Conservation (phyloP, 2,113 vertebrate species). For the Heptranchias perlo region DNA sequence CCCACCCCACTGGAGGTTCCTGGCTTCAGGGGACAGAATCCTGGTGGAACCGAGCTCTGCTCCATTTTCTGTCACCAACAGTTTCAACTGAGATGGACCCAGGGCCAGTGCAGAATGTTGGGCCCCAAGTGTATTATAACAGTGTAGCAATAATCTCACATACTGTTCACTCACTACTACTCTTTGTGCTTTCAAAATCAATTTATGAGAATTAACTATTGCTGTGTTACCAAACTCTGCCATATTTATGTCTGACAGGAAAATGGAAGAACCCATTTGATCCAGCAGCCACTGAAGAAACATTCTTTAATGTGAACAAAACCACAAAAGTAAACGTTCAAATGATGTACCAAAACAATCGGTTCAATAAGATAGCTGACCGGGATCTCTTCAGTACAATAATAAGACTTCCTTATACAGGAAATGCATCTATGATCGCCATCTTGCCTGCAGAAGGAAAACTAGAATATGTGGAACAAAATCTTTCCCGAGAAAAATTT, state of each 20-base stretch:
- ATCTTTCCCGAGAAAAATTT: constrained; percentile 32
- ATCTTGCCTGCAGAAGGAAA: neutral
- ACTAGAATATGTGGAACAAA: neutral
- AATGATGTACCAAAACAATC: neutral
- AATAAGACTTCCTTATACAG: neutral
- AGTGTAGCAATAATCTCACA: neutral
- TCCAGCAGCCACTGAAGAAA: neutral
- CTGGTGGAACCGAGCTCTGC: neutral
- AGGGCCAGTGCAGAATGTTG: neutral
- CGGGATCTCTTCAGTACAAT: neutral
- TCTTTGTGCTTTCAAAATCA: neutral
- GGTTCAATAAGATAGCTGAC: neutral
- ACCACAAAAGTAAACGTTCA: neutral
- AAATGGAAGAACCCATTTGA: constrained; percentile 23
- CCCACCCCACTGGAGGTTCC: neutral
- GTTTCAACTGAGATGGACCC: neutral
- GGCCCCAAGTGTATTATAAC: neutral
- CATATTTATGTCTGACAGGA: neutral
- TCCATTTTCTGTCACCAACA: neutral
- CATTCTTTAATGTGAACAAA: neutral
- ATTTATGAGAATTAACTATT: neutral
- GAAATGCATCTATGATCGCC: constrained; percentile 23
- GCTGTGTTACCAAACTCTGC: neutral
- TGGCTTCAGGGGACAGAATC: neutral
- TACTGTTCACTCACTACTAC: neutral